Evolutionary conservation across 2,113 vertebrate genomes (phyloP).

Genomic region (Chelonoidis abingdonii): DNA sequence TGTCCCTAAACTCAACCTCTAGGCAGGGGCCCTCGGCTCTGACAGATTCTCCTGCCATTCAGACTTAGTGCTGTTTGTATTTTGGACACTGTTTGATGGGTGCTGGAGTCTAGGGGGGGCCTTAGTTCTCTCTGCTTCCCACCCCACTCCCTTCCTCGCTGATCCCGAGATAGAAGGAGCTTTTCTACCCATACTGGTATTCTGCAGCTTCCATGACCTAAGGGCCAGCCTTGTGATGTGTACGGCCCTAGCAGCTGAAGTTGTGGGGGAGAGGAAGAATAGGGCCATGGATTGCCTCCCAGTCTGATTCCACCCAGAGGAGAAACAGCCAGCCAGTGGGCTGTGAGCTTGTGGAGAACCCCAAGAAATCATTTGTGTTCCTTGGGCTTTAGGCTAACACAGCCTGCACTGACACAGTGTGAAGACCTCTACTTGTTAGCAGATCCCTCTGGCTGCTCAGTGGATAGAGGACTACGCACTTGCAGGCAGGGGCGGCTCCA

Average conservation of each 20-base stretch:
- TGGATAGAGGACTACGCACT: neutral
- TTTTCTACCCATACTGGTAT: neutral
- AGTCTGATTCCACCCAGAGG: neutral
- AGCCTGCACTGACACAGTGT: neutral
- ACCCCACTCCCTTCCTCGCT: neutral
- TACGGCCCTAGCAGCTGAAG: neutral
- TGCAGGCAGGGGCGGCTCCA: too few species aligned
- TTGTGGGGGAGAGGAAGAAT: neutral
- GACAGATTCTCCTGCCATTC: neutral
- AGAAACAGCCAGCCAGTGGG: neutral
- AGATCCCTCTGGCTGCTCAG: neutral
- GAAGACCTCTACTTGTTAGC: neutral
- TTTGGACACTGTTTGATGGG: neutral
- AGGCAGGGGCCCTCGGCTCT: neutral
- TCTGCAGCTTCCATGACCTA: neutral
- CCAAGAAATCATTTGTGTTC: neutral
- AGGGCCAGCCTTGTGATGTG: neutral
- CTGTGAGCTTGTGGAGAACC: neutral
- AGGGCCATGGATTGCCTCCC: neutral
- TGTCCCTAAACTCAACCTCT: neutral
- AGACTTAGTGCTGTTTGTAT: neutral
- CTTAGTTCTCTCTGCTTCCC: neutral
- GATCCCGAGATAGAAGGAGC: neutral
- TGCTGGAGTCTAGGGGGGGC: neutral
- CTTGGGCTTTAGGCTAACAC: neutral